A percentile compares a stretch with the other conserved stretches of the same genome.
These are phyloP conservation scores for Falco concolor DNA, from an alignment of 2,797 vertebrate genomes.

Conservation along the genomic window DNA sequence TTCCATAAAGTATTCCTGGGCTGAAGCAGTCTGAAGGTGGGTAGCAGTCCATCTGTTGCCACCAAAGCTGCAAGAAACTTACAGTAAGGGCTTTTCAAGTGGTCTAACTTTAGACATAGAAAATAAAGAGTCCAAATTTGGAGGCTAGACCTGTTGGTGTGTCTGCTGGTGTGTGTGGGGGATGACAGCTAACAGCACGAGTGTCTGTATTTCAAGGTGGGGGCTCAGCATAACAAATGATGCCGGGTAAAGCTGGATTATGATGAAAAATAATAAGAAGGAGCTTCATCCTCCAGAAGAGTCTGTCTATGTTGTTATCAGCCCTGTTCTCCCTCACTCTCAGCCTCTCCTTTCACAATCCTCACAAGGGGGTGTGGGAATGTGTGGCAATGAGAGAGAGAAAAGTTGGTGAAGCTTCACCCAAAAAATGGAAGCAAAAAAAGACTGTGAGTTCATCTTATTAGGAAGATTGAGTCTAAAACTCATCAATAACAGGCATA, in stretches of 20 bases:
- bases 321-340: background rate
- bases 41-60: background rate
- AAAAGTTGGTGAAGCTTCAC: background rate
- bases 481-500: background rate
- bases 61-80: background rate
- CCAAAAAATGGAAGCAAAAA: background rate
- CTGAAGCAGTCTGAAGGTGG: background rate
- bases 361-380: background rate
- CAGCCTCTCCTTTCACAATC: background rate
- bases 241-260: background rate
- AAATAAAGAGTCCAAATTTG: background rate
- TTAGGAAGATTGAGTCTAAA: background rate
- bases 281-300: background rate
- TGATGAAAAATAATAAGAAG: background rate
- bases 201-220: background rate
- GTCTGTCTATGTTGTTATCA: fast-evolving
- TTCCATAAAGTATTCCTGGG: background rate
- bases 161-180: background rate
- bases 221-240: background rate
- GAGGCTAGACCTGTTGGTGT: background rate
- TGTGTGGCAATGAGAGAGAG: background rate
- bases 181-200: fast-evolving
- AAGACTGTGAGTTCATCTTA: background rate
- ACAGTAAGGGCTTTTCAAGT: background rate
- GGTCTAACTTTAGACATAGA: background rate